Base-by-base conservation (phyloP, 1,140 invertebrate species). In the Rhysida immarginata region DNA sequence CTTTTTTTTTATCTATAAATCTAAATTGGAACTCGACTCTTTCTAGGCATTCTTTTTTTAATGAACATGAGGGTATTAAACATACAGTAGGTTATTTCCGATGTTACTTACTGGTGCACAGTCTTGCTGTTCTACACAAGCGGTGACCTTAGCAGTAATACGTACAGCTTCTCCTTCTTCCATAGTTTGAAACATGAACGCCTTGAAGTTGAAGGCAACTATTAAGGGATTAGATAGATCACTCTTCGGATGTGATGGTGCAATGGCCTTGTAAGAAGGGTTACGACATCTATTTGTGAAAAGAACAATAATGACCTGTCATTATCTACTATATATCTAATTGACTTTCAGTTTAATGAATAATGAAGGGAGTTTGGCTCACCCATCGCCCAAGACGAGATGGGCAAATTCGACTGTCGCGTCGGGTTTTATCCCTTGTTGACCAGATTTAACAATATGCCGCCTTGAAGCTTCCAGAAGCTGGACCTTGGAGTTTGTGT, bases 171-270 rank as follows among this genome's bases (percentile, higher is more conserved):
- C 81, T 1, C 75, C 78, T 58, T 76, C 77, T 23, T 69, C 69
- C 76, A 81, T 80, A 2, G 77, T 79, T 58, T 81, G 78, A 61
- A 83, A 83, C 71, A 82, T 76, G 54, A 82, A 81, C 0, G 79
- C 78, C 46, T 79, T 71, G 60, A 81, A 81, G 49, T 73, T 70
- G 56, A 80, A 68, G 41, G 71, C 71, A 20, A 65, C 74, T n/a
- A 72, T 67, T 29, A 78, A 64, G 20, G 70, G 65, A 49, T 64
- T 67, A 0, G 66, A 21, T 55, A 66, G 14, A 60, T 70, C 61
- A 58, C 70, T 64, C 63, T 72, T 64, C 56, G 80, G 74, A 62
- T 77, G 62, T 62, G 71, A 58, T 1, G 77, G 71, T 20, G 68
- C 69, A 25, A 71, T 62, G 11, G 64, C 70, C 27, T 68, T 70